Base-by-base conservation (phyloP, 2,797 vertebrate genomes). In the Channa striata region DNA sequence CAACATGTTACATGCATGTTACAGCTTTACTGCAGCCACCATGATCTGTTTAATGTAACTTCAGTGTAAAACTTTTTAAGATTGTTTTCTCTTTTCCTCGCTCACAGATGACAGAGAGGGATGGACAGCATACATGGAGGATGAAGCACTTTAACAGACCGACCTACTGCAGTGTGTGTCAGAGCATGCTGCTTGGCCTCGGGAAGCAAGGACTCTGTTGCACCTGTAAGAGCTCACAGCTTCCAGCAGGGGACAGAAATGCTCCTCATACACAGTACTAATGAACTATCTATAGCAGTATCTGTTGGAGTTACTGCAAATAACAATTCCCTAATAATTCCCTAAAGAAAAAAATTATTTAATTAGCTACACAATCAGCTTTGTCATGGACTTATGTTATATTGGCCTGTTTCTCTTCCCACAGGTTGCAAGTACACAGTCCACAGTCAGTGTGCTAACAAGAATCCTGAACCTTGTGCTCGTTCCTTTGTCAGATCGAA, bases 181-280 rank as follows among this genome's bases (percentile, higher is more conserved):
- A 95, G 79, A 89, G 67, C 46, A 94, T 97, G 93, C 93, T 95
- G 84, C 89, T 95, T 8, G 96, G 93, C 50, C 94, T 96, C 21
- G 90, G 95, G 59, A 98, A 97, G 73, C 96, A 97, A 87, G 96
- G 96, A 47, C 94, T 98, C 68, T 90, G 94, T 90, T 98, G 97
- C 88, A 95, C 84, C 50, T 92, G 97, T 98, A 91, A 96, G 96
- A 67, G 30, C 57, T 58, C 50, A 16, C 11, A 16, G 36, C 60
- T 2, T 19, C 87, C 93, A 86, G 43, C 52, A 86, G 92, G 81
- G 73, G 81, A 82, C 86, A 64, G 21, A 34, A 48, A 25, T 6
- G 51, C 53, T 51, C 67, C 25, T 65, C 64, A 30, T 10, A 36
- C 16, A 7, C 17, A 40, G 33, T 16, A 10, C n/a, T 36, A 21